A percentile compares a stretch with the other conserved stretches of the same genome.
These are phyloP conservation scores for Euphydryas editha DNA, from an alignment of 2,888 invertebrate species.

Conservation along the genomic window DNA sequence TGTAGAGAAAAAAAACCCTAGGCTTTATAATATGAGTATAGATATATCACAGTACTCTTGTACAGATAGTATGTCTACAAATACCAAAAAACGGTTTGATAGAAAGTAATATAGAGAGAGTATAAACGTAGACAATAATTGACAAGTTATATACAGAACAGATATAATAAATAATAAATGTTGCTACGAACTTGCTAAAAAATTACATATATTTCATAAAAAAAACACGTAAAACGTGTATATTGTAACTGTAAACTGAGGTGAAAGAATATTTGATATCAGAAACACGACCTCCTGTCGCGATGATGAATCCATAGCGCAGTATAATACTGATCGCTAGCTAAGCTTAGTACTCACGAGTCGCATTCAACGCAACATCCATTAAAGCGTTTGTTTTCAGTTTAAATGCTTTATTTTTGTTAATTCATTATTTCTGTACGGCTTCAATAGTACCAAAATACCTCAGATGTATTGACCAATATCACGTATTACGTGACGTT, in stretches of 20 bases:
- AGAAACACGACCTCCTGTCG: conserved; percentile 73
- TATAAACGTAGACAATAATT: no score
- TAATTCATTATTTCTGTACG: no score
- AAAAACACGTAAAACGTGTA: conserved; percentile 45
- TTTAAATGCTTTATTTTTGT: no score
- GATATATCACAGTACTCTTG: no score
- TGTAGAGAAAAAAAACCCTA: no score
- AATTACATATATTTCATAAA: not conserved
- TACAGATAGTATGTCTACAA: no score
- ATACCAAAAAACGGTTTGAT: no score
- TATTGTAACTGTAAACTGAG: conserved; percentile 38
- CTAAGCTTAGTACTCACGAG: not conserved
- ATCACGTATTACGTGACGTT: no score
- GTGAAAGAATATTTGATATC: conserved; percentile 62
- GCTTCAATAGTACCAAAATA: no score
- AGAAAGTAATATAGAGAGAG: no score
- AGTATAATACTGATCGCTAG: conserved; percentile 44
- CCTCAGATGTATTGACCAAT: no score
- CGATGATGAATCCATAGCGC: conserved; percentile 67
- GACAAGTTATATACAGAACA: not conserved
- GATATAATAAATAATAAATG: not conserved
- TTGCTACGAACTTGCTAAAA: not conserved
- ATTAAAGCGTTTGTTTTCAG: conserved; percentile 14
- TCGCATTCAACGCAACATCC: not conserved
- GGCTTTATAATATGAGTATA: no score